phyloP scores from a whole-genome alignment of 2,113 vertebrate species.

The Nibea albiflora region DNA sequence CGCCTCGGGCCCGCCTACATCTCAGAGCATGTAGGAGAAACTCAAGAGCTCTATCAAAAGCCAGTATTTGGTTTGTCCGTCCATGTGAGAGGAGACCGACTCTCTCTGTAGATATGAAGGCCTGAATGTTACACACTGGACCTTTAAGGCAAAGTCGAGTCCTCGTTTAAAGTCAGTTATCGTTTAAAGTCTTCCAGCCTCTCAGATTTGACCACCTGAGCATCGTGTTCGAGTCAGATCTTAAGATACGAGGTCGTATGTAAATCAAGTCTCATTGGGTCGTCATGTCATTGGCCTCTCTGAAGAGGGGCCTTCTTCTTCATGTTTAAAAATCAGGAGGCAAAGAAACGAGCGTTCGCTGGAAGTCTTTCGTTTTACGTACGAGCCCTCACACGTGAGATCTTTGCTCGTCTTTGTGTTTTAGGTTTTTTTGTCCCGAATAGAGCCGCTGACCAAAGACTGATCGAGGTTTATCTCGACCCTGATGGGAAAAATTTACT shows the following conservation, averaged over 20 bases:
- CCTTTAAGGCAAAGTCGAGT: neutral
- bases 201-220: neutral
- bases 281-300: neutral
- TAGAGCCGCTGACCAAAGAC: neutral
- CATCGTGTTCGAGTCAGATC: neutral
- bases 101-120: too few species aligned
- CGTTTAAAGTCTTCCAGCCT: neutral
- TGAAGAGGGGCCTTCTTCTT: neutral
- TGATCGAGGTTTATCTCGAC: neutral
- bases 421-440: neutral
- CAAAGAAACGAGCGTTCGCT: too few species aligned
- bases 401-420: neutral
- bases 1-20: too few species aligned
- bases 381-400: neutral
- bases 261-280: neutral
- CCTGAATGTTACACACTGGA: too few species aligned
- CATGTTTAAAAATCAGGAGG: neutral
- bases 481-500: neutral
- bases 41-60: too few species aligned
- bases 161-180: neutral
- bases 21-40: too few species aligned
- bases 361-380: neutral
- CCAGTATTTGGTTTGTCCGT: too few species aligned
- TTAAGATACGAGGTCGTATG: neutral
- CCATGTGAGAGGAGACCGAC: too few species aligned